Base-by-base conservation (phyloP, 2,113 vertebrate genomes). In the Pagrus major region DNA sequence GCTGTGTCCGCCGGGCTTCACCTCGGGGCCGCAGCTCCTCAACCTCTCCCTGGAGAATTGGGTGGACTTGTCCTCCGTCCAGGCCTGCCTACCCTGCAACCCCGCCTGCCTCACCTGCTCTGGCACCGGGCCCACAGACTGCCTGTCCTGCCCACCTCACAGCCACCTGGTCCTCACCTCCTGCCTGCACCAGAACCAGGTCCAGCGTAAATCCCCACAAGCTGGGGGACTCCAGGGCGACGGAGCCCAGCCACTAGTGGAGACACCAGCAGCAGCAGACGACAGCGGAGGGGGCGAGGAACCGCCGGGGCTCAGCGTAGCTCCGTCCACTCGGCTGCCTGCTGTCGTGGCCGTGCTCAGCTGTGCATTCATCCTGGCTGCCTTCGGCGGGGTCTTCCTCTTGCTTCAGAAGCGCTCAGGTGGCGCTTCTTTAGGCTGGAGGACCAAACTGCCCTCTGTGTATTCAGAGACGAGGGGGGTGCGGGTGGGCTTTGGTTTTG, bases 121-220 rank as follows among this genome's bases (percentile, higher is more conserved):
- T 0, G 96, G 96, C 9, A 91, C 94, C 0, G 93, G 94, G 5
- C 91, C 95, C 54, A 91, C 94, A 2, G 96, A 97, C 93, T 99
- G 98, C 92, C 94, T 97, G 68, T 97, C 96, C 86, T 99, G 98
- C 89, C 97, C 96, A 0, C 93, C 95, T 1, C 97, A 97, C 80
- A 96, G 96, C 74, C 96, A 94, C 91, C 94, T 96, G 92, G 95
- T 95, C 90, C 92, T 93, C 52, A 89, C 95, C 67, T 95, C 96
- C 37, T 99, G 98, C 86, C 95, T 96, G 76, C 95, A 96, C 81
- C 97, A 98, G 91, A 96, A 95, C n/a, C 97, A 98, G 86, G 96
- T 97, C 89, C 97, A 97, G 94, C 94, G 96, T 0, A 97, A 97
- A 0, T 98, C 97, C 0, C 96, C 95, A 0, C 69, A 80, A 21